Percentiles rank a stretch among this genome's conserved stretches.
These are phyloP conservation scores for Pentalonia nigronervosa DNA, from an alignment of 1,140 invertebrate species.

Conservation along the genomic window DNA sequence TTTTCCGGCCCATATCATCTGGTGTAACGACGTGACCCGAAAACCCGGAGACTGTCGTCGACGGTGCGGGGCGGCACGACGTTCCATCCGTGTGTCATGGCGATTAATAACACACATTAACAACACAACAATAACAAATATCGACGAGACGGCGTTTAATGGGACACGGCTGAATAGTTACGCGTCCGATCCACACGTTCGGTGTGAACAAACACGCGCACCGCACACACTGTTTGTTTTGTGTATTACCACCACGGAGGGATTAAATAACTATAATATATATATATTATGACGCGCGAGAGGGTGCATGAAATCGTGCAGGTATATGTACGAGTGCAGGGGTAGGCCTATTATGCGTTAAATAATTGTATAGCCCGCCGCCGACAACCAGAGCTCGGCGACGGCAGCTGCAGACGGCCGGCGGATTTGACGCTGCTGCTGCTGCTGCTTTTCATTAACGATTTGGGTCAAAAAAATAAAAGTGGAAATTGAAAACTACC, in stretches of 20 bases:
- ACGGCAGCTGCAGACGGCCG: neutral
- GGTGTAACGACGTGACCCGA: neutral
- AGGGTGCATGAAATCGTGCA: neutral
- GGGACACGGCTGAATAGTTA: slow-evolving; percentile 21
- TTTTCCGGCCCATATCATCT: neutral
- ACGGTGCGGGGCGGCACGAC: neutral
- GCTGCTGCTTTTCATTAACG: neutral
- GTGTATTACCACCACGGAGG: neutral
- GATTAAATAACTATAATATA: neutral
- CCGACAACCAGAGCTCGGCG: neutral
- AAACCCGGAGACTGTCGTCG: neutral
- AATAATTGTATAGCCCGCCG: neutral
- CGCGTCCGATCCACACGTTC: neutral
- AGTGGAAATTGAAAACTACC: neutral
- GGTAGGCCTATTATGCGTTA: neutral
- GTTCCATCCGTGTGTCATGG: neutral
- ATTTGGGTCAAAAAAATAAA: neutral
- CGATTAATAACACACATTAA: slow-evolving; percentile 25
- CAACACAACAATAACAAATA: slow-evolving; percentile 10
- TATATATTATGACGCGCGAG: neutral
- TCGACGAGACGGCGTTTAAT: slow-evolving; percentile 39
- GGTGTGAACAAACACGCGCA: neutral
- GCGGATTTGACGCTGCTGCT: neutral
- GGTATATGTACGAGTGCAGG: no score
- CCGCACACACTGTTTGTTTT: slow-evolving; percentile 12